Evolutionary conservation across 2,113 vertebrate genomes (phyloP).

Genomic region (Cricetomys ansorgei): DNA sequence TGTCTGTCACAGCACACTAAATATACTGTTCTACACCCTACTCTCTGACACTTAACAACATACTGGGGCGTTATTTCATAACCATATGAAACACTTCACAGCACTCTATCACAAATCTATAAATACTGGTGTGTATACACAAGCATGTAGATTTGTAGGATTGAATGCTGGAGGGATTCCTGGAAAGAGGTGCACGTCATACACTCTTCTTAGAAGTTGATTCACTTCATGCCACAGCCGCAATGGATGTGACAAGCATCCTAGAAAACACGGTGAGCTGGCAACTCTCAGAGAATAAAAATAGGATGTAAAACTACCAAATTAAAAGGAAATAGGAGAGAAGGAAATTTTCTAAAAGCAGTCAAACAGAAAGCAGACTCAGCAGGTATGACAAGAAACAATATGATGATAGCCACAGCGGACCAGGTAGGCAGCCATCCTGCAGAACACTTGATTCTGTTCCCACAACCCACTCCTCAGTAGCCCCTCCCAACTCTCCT

Average conservation of each 20-base stretch:
- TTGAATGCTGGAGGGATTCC: not conserved
- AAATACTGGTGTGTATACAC: not conserved
- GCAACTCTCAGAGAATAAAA: constrained; percentile 41
- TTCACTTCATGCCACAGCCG: not conserved
- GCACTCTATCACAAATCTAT: constrained; percentile 5
- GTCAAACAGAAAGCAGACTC: constrained; percentile 17
- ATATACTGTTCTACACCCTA: not conserved
- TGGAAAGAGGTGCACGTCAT: not conserved
- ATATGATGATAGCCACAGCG: too few relatives aligned
- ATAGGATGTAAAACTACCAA: constrained; percentile 11
- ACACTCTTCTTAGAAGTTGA: not conserved
- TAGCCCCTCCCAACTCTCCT: too few relatives aligned
- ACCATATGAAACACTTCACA: not conserved
- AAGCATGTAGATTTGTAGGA: constrained; percentile 30
- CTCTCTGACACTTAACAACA: not conserved
- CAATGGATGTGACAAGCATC: not conserved
- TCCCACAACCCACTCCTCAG: too few relatives aligned
- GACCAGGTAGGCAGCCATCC: too few relatives aligned
- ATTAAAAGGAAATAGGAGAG: not conserved
- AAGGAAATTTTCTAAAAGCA: not conserved
- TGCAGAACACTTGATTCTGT: too few relatives aligned
- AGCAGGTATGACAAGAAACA: not conserved
- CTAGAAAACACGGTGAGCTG: not conserved
- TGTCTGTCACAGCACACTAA: not conserved
- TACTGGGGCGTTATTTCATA: not conserved